Conservation (phyloP, 2,797 vertebrate species). For the Artibeus jamaicensis region DNA sequence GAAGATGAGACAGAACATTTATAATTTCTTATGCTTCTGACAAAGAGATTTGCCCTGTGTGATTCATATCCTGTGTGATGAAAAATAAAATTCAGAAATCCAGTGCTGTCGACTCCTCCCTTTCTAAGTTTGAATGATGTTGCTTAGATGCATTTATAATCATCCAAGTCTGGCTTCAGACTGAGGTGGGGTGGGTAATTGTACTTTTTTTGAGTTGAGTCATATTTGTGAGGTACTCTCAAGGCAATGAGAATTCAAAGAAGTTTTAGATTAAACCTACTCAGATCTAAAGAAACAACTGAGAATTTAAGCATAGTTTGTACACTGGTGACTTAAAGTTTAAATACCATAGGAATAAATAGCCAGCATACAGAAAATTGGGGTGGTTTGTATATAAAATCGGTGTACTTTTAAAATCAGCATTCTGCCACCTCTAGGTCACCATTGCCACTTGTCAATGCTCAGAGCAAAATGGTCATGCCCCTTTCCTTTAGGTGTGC, state of each 20-base stretch:
- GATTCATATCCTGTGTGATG: constrained; percentile 53
- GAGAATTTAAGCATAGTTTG: neutral
- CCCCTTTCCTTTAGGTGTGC: accelerated
- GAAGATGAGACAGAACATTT: neutral
- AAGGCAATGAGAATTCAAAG: neutral
- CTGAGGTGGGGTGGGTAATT: neutral
- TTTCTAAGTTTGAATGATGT: neutral
- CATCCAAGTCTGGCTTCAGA: neutral
- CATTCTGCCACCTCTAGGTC: neutral
- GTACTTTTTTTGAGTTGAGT: neutral
- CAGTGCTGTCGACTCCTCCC: neutral
- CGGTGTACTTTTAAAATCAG: neutral
- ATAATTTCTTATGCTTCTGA: neutral
- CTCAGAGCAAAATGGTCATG: neutral
- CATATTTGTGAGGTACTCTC: neutral
- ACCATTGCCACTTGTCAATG: neutral
- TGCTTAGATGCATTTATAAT: neutral
- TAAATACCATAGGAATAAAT: neutral
- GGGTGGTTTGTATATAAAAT: neutral
- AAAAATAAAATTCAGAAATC: constrained; percentile 25
- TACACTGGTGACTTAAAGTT: neutral
- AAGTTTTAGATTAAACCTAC: neutral
- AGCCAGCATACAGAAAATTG: neutral
- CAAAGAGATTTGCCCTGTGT: neutral
- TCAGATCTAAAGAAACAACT: neutral